Evolutionary conservation across 2,888 invertebrate species (phyloP).

Genomic region (Drepanosiphum platanoidis): DNA sequence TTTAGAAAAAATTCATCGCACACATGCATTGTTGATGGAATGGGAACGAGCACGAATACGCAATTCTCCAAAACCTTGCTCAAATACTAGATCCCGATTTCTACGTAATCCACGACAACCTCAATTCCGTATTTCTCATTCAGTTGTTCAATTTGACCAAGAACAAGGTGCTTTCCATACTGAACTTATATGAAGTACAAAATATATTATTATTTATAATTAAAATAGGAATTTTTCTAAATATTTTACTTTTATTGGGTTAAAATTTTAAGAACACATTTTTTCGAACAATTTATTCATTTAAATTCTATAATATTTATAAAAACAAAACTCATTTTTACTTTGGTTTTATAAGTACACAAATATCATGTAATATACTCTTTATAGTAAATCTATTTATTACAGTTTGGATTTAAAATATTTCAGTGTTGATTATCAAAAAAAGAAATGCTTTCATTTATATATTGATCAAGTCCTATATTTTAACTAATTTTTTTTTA

Average conservation of each 20-base stretch:
- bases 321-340: constrained; percentile 17
- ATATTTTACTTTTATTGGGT: not conserved
- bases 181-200: constrained; percentile 63
- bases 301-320: constrained; percentile 9
- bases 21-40: constrained; percentile 53
- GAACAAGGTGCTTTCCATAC: constrained; percentile 64
- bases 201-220: constrained; percentile 20
- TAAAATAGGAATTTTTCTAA: not conserved
- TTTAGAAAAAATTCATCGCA: constrained; percentile 56
- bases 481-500: constrained; percentile 6
- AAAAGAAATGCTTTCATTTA: not conserved
- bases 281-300: not conserved
- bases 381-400: not conserved
- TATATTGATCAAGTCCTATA: not conserved
- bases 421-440: not conserved
- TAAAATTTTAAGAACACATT: not conserved
- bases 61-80: constrained; percentile 52
- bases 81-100: constrained; percentile 39
- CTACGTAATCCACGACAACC: constrained; percentile 34
- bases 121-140: constrained; percentile 64
- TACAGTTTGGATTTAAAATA: not conserved
- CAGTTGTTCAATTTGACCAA: constrained; percentile 65
- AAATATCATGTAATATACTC: not conserved
- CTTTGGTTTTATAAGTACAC: not conserved
- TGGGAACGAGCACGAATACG: constrained; percentile 52